These are phyloP conservation scores for Sander vitreus DNA, from an alignment of 2,113 vertebrate genomes.

Conservation along the genomic window DNA sequence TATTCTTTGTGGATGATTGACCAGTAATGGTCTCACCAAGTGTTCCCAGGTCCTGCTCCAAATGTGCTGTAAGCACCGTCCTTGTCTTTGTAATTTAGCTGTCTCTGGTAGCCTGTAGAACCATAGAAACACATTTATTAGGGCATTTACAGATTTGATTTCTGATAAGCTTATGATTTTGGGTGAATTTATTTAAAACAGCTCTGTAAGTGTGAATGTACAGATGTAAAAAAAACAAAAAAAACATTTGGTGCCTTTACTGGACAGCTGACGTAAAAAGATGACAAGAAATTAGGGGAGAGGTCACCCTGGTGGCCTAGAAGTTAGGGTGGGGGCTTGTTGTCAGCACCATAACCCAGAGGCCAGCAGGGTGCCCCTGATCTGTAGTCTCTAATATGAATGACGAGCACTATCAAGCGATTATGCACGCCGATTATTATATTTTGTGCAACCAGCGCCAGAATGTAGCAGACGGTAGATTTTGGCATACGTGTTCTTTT, in stretches of 20 bases:
- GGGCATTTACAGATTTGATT: too few relatives aligned
- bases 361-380: neutral
- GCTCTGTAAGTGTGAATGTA: neutral
- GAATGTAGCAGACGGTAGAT: too few relatives aligned
- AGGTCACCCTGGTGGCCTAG: neutral
- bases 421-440: too few relatives aligned
- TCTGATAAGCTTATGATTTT: neutral
- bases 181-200: too few relatives aligned
- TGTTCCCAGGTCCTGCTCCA: constrained; percentile 85
- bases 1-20: neutral
- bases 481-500: too few relatives aligned
- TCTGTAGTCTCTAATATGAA: neutral
- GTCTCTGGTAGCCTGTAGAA: constrained; percentile 88
- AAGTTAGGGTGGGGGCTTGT: too few relatives aligned
- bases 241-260: neutral
- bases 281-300: neutral
- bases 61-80: constrained; percentile 91
- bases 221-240: neutral
- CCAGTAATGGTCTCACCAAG: constrained; percentile 85
- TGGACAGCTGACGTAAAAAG: too few relatives aligned
- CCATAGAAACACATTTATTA: neutral
- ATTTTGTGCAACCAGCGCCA: too few relatives aligned
- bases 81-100: constrained; percentile 87
- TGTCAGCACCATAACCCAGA: too few relatives aligned
- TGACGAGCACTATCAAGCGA: neutral